Base-by-base conservation (phyloP, 2,797 vertebrate species). In the Myotis findleyi region DNA sequence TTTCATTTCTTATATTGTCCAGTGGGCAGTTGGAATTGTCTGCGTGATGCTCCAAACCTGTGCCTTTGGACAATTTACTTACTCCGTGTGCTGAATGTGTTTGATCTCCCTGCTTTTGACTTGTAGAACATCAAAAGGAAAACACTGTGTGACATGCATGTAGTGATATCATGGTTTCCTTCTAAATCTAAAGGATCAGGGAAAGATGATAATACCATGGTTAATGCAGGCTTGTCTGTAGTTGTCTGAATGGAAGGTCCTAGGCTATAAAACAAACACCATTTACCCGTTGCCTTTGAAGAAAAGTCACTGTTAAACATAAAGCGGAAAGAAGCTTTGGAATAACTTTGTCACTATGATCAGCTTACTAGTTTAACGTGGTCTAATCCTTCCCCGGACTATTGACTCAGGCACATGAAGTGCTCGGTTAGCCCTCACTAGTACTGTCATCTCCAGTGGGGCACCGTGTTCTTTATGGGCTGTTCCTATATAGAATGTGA, bases 221-320 rank as follows among this genome's bases (percentile, higher is more conserved):
- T 85, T 71, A 72, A 93, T 2, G 27, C 20, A 23, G 81, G 17
- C 87, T 85, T 38, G 71, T 21, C 55, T 44, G n/a, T 12, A 68
- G 77, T 51, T 87, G 66, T 93, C 88, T 53, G 41, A 85, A 87
- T 21, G 30, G 72, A 87, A 51, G 62, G 25, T 76, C 86, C n/a
- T 47, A 62, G 27, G 17, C 71, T 75, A 69, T 73, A 89, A 96
- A 93, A 87, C n/a, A 91, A 82, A 73, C 86, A 76, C 80, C 44
- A 5, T 57, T 96, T 92, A 49, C 83, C 55, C 72, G 41, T 0
- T 64, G 85, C 89, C 94, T 94, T 64, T 92, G 95, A 96, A 94
- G 89, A 93, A 84, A 93, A 84, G 44, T 73, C 86, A 89, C 55
- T 83, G 71, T 59, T 96, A 88, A 82, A 76, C 59, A 64, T 17